Base-by-base conservation (phyloP, 2,797 vertebrate species). In the Trachurus trachurus region DNA sequence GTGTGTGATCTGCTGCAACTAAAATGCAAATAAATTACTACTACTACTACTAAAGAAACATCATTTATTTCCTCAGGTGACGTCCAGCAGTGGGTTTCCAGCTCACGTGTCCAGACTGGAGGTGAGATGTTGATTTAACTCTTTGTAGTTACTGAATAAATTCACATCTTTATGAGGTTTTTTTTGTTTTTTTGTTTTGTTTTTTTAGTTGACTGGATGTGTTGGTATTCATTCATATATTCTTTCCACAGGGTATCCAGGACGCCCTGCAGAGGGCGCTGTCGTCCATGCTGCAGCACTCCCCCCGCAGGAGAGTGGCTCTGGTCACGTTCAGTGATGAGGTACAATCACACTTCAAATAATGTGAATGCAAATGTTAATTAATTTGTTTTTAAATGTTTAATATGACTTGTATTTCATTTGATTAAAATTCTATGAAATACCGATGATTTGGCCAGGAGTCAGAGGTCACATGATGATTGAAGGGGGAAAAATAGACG, bases 301-400 rank as follows among this genome's bases (percentile, higher is more conserved):
- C 89, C 0, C 93, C 95, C 11, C 90, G 44, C 58, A 90, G 94
- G 40, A 92, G 95, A 74, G 95, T 96, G 47, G 95, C 94, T 0
- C 82, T 96, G 64, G 93, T 96, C 31, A 96, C 95, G 0, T 96
- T 96, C 78, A 94, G 90, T 5, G 87, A 96, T 31, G 94, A 96
- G 91, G 95, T 94, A 10, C 45, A 29, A 39, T 39, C 0, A 40
- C 9, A 11, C 10, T 39, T 39, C 9, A 1, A 6, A 49, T 40
- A 1, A 26, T 29, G 29, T 15, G 21, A 40, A 21, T 42, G 5
- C n/a, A 31, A 21, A 45, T 45, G 4, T 15, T 29, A 26, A 3
- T 42, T 4, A n/a, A 44, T 29, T 0, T 44, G 5, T 57, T 57
- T 57, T 68, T 2, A 22, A 10, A 52, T 40, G 37, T 34, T 34